Conservation (phyloP, 2,113 vertebrate genomes). For the Malurus elegans region DNA sequence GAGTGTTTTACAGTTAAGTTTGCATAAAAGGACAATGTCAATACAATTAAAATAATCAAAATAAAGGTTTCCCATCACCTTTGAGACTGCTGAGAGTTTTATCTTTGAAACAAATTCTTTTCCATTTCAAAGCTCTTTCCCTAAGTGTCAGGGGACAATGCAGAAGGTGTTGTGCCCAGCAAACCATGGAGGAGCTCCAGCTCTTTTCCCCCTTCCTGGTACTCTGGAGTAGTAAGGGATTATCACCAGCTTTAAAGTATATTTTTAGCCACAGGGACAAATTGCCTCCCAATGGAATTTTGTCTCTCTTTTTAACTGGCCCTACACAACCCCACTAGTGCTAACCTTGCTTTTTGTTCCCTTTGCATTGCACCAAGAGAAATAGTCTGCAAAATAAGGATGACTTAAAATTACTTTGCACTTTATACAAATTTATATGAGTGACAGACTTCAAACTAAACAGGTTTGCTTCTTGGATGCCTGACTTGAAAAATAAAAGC, state of each 20-base stretch:
- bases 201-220: not conserved
- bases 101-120: not conserved
- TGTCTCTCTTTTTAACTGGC: not conserved
- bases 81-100: not conserved
- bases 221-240: not conserved
- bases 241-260: not conserved
- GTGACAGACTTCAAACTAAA: not conserved
- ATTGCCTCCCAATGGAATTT: not conserved
- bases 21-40: slow-evolving; percentile 50
- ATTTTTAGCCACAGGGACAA: not conserved
- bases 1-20: slow-evolving; percentile 65
- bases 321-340: not conserved
- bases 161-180: not conserved
- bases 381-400: not conserved
- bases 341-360: not conserved
- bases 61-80: slow-evolving; percentile 71
- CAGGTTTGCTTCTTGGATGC: not conserved
- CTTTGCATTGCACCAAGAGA: not conserved
- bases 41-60: slow-evolving; percentile 60
- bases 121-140: not conserved
- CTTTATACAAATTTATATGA: not conserved
- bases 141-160: too few species aligned
- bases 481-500: not conserved
- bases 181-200: not conserved
- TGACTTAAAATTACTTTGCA: not conserved